phyloP scores from a whole-genome alignment of 2,113 vertebrate genomes.

The Nibea coibor region DNA sequence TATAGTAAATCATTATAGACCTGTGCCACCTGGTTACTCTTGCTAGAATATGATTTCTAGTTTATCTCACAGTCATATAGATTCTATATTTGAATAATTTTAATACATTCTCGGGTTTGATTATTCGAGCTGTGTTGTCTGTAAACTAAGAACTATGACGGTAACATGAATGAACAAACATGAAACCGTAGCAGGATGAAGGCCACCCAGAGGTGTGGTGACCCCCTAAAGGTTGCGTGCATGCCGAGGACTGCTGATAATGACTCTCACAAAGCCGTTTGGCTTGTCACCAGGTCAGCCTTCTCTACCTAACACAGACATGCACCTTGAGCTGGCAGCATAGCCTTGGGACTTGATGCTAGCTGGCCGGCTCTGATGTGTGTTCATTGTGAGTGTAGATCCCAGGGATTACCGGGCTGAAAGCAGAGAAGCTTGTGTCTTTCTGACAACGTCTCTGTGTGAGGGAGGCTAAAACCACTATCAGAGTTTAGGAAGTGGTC shows the following conservation, averaged over 20 bases:
- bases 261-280: conserved; percentile 46
- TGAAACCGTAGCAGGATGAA: conserved; percentile 1
- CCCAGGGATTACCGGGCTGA: conserved; percentile 78
- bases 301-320: conserved; percentile 40
- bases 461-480: conserved; percentile 47
- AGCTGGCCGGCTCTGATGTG: conserved; percentile 67
- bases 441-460: conserved; percentile 53
- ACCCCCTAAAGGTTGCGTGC: conserved; percentile 45
- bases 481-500: conserved; percentile 54
- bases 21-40: background rate
- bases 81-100: no score
- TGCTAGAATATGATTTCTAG: no score
- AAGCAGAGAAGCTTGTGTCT: conserved; percentile 75
- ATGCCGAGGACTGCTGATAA: conserved; percentile 35
- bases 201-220: conserved; percentile 32
- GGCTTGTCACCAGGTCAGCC: conserved; percentile 53
- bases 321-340: conserved; percentile 72
- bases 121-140: background rate
- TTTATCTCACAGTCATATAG: no score
- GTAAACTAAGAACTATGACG: background rate
- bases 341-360: conserved; percentile 64
- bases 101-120: background rate
- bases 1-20: no score
- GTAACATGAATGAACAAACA: conserved; percentile 20
- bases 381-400: conserved; percentile 76